Evolutionary conservation across 2,888 invertebrate species (phyloP).

Genomic region (Gortyna flavago): DNA sequence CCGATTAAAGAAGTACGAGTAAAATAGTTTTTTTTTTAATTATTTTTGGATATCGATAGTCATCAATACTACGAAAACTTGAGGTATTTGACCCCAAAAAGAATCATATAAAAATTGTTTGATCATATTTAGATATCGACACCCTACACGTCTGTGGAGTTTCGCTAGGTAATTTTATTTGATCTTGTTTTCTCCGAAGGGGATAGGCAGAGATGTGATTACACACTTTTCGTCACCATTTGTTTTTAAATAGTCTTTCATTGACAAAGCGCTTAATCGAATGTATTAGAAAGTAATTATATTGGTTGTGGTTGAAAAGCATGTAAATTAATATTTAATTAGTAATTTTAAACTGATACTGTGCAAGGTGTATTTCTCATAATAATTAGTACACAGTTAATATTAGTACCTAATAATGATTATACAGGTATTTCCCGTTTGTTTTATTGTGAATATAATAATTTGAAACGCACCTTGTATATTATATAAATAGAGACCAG

Average conservation of each 20-base stretch:
- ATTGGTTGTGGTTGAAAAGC: slow-evolving; percentile 44
- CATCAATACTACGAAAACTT: too few species aligned
- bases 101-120: too few species aligned
- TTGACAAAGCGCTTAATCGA: background rate
- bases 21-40: too few species aligned
- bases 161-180: background rate
- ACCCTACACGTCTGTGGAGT: background rate
- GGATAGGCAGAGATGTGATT: background rate
- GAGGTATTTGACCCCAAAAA: too few species aligned
- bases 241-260: background rate
- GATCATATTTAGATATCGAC: background rate
- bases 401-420: too few species aligned
- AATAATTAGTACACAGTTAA: background rate
- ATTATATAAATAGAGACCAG: too few species aligned
- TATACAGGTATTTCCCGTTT: too few species aligned
- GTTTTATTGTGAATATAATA: too few species aligned
- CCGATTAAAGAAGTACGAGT: too few species aligned
- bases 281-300: slow-evolving; percentile 9
- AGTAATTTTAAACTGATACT: background rate
- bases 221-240: background rate
- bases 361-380: slow-evolving; percentile 27
- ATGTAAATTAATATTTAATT: slow-evolving; percentile 31
- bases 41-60: too few species aligned
- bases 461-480: too few species aligned
- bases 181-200: background rate